Percentiles rank a stretch among this genome's conserved stretches.
phyloP scores from a whole-genome alignment of 2,797 vertebrate species.

The Aplochiton taeniatus region DNA sequence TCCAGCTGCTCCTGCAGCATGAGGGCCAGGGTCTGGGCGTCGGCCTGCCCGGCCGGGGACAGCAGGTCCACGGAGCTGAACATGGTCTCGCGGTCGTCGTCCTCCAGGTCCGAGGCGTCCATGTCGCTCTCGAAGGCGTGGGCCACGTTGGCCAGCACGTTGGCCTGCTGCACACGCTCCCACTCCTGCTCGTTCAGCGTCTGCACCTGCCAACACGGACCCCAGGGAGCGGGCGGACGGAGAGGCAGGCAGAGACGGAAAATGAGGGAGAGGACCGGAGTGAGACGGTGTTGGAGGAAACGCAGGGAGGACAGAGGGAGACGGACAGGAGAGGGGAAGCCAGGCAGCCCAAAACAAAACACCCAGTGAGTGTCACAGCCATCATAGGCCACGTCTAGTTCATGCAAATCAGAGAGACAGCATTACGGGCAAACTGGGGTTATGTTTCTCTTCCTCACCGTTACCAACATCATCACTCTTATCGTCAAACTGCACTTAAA shows the following conservation, averaged over 20 bases:
- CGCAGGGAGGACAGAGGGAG: not conserved
- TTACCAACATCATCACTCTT: constrained; percentile 2
- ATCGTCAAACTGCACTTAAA: not conserved
- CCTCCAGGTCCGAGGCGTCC: constrained; percentile 90
- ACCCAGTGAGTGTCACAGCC: not conserved
- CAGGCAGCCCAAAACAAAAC: not conserved
- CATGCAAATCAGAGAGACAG: constrained; percentile 24
- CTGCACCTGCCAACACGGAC: constrained; percentile 80
- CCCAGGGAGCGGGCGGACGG: constrained; percentile 7
- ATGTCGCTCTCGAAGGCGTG: constrained; percentile 96
- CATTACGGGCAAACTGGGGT: not conserved
- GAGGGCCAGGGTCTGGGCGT: constrained; percentile 94
- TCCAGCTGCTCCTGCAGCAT: constrained; percentile 99
- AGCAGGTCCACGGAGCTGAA: constrained; percentile 92
- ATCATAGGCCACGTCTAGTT: not conserved
- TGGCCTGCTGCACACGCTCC: constrained; percentile 97
- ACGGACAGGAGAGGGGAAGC: not conserved
- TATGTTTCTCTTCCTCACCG: constrained; percentile 4
- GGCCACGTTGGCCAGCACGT: constrained; percentile 93
- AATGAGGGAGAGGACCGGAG: not conserved
- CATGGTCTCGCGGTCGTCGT: constrained; percentile 89
- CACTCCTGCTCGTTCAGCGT: constrained; percentile 98
- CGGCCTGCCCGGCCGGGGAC: constrained; percentile 93
- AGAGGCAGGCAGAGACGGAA: too few relatives aligned
- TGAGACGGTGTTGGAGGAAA: not conserved